Conservation (phyloP, 1,140 invertebrate species). For the Tetramorium simillimum region DNA sequence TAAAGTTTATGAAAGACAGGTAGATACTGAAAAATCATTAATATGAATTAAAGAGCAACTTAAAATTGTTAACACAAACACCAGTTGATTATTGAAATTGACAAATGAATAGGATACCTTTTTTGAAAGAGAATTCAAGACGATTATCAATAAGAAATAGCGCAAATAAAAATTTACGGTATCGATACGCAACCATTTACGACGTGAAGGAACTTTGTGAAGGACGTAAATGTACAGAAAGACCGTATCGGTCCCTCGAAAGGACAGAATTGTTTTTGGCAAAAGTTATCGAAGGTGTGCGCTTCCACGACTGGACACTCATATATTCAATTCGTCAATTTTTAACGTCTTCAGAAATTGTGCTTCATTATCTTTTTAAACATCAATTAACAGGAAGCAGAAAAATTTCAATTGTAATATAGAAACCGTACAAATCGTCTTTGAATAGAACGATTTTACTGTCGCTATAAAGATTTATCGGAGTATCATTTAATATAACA, state of each 20-base stretch:
- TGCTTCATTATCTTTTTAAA: slow-evolving; percentile 3
- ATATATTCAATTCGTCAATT: slow-evolving; percentile 5
- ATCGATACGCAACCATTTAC: slow-evolving; percentile 23
- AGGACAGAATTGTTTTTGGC: slow-evolving; percentile 73
- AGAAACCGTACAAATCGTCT: slow-evolving; percentile 6
- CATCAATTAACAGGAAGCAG: slow-evolving; percentile 7
- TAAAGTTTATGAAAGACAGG: background rate
- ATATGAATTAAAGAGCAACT: background rate
- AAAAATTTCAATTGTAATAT: background rate
- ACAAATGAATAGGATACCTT: background rate
- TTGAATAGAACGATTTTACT: background rate
- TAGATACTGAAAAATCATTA: background rate
- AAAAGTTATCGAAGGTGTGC: slow-evolving; percentile 63
- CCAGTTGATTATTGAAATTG: background rate
- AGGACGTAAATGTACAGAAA: slow-evolving; percentile 70
- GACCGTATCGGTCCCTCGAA: slow-evolving; percentile 51
- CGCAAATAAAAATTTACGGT: slow-evolving; percentile 6
- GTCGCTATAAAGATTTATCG: background rate
- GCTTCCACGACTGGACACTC: slow-evolving; percentile 49
- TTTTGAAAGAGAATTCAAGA: slow-evolving; percentile 13
- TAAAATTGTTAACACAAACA: background rate
- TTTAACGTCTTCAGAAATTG: slow-evolving; percentile 5
- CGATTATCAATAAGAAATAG: background rate
- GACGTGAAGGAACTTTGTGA: slow-evolving; percentile 72
- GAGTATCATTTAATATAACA: background rate